Base-by-base conservation (phyloP, 2,113 vertebrate genomes). In the Dendropsophus ebraccatus region DNA sequence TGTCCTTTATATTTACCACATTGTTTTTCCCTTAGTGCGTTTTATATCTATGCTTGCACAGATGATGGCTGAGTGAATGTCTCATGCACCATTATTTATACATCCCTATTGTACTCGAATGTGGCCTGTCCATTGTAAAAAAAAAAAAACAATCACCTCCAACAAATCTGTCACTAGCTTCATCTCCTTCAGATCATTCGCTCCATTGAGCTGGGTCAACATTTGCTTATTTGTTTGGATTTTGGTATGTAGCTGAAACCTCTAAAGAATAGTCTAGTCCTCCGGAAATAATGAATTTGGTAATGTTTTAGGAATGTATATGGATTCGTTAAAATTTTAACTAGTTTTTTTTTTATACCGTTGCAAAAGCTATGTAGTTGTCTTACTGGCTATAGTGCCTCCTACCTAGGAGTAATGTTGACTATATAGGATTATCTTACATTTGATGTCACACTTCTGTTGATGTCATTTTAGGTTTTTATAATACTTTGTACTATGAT, bases 201-300 rank as follows among this genome's bases (percentile, higher is more conserved):
- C 67, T 70, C 19, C 35, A 70, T 41, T 70, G 67, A 70, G 19
- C 67, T 70, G 67, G 67, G 67, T 70, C 67, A 70, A 70, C 67
- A 70, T 41, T 70, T 70, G 30, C 16, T 37, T 37, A 69, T 69
- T 30, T 69, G 32, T 23, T 70, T 70, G 62, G 32, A 21, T 35
- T 35, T 70, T 35, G 35, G 32, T 69, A 13, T 37, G 16, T 70
- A 14, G 16, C 19, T 32, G 8, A 35, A 35, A 69, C 19, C 65
- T 35, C 30, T 35, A 35, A 8, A 14, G 16, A 9, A 69, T 19
- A 19, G 4, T 69, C 16, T 35, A 41, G 21, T 21, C 9, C 19
- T 41, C 21, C 21, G 9, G 16, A 7, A 32, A 35, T 19, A 11
- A 41, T 23, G 14, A 19, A 25, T 11, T 11, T 10, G 21, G 41